Evolutionary conservation across 1,140 invertebrate genomes (phyloP).

Genomic region (Drosophila suzukii): DNA sequence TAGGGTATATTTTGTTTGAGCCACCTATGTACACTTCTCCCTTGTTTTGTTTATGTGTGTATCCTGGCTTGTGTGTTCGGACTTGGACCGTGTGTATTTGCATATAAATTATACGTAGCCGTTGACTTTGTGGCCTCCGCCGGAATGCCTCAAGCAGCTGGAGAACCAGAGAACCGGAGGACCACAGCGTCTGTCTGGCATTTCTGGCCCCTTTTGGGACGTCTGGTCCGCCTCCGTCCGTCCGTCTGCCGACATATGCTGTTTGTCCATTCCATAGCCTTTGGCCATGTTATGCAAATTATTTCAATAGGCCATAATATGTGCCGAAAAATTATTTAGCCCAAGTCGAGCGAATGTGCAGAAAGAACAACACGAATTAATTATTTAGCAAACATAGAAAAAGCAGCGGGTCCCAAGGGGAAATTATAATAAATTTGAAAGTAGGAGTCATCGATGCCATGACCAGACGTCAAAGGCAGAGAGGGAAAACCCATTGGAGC

Average conservation of each 20-base stretch:
- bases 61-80: constrained; percentile 50
- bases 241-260: constrained; percentile 62
- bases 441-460: constrained; percentile 58
- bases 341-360: constrained; percentile 56
- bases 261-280: constrained; percentile 76
- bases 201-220: constrained; percentile 42
- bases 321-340: constrained; percentile 76
- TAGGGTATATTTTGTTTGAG: neutral
- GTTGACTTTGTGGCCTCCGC: constrained; percentile 78
- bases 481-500: constrained; percentile 53
- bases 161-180: constrained; percentile 27
- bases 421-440: constrained; percentile 80
- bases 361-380: constrained; percentile 78
- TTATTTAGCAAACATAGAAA: constrained; percentile 69
- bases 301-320: constrained; percentile 80
- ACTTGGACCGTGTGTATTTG: constrained; percentile 78
- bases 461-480: constrained; percentile 58
- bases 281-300: constrained; percentile 80
- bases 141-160: constrained; percentile 76
- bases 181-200: constrained; percentile 54
- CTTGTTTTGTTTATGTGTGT: constrained; percentile 44
- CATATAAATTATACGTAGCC: constrained; percentile 81
- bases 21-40: neutral
- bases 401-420: neutral
- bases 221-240: constrained; percentile 24